Percentiles rank a stretch among this genome's conserved stretches.
Evolutionary conservation across 2,113 vertebrate genomes (phyloP).

Genomic region (Cyphomyrus discorhynchus): DNA sequence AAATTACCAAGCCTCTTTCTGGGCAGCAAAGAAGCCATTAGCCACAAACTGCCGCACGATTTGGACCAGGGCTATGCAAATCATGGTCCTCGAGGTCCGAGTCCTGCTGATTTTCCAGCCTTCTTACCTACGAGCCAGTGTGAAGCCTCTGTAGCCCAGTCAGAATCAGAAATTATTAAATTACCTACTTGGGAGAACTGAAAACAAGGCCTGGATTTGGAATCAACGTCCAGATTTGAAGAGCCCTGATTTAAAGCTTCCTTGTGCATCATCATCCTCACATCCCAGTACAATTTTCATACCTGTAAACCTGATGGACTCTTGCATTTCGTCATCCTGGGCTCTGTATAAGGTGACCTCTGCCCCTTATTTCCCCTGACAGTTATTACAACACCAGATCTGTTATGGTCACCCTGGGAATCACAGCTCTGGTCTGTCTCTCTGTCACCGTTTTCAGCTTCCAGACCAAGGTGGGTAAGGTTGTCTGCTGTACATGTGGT

Average conservation of each 20-base stretch:
- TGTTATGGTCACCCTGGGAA: conserved; percentile 78
- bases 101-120: neutral
- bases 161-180: neutral
- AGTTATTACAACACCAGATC: conserved; percentile 91
- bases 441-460: conserved; percentile 89
- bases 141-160: neutral
- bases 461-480: conserved; percentile 77
- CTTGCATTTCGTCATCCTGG: neutral
- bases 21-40: neutral
- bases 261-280: neutral
- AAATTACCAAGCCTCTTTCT: conserved; percentile 15
- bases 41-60: neutral
- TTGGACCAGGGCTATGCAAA: neutral
- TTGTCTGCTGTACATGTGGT: neutral
- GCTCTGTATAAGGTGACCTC: neutral
- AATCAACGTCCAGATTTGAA: neutral
- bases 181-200: neutral
- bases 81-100: neutral
- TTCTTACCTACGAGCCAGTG: neutral
- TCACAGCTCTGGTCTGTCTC: conserved; percentile 82
- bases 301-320: neutral
- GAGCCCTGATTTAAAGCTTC: neutral
- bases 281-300: neutral
- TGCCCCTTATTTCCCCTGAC: conserved; percentile 22
- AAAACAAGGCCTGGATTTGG: neutral